Percentiles rank a stretch among this genome's conserved stretches.
Evolutionary conservation across 2,797 vertebrate genomes (phyloP).

Genomic region (Notolabrus celidotus): DNA sequence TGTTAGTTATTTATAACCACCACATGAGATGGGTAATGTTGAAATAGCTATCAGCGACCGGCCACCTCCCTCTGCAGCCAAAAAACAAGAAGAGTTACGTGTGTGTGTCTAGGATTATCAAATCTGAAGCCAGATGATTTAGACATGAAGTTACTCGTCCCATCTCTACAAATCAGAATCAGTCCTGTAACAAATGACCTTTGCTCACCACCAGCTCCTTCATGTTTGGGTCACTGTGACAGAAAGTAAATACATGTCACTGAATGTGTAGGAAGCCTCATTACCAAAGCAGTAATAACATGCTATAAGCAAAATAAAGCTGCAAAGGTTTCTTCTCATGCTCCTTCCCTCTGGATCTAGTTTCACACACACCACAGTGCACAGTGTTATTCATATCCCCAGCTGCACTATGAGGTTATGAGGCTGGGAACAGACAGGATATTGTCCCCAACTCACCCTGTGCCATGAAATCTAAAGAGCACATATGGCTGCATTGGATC

Average conservation of each 20-base stretch:
- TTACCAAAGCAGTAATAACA: no score
- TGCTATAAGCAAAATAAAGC: no score
- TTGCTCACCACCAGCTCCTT: no score
- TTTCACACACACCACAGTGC: not conserved
- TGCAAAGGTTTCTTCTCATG: not conserved
- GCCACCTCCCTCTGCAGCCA: not conserved
- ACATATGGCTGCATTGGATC: not conserved
- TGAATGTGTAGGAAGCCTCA: not conserved
- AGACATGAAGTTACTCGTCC: no score
- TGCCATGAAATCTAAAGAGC: not conserved
- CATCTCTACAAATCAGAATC: no score
- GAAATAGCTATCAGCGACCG: conserved; percentile 21
- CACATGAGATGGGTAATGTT: conserved; percentile 25
- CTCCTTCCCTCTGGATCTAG: not conserved
- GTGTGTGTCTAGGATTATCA: no score
- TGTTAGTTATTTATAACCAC: conserved; percentile 68
- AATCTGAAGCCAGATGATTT: no score
- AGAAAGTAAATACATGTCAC: not conserved
- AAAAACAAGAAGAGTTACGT: not conserved
- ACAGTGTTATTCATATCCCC: not conserved
- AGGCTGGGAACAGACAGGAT: not conserved
- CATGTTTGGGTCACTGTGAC: no score
- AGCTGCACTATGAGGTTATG: not conserved
- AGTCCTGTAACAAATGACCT: no score
- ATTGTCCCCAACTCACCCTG: not conserved